phyloP scores from a whole-genome alignment of 1,140 invertebrate genomes.

The Sipha flava region DNA sequence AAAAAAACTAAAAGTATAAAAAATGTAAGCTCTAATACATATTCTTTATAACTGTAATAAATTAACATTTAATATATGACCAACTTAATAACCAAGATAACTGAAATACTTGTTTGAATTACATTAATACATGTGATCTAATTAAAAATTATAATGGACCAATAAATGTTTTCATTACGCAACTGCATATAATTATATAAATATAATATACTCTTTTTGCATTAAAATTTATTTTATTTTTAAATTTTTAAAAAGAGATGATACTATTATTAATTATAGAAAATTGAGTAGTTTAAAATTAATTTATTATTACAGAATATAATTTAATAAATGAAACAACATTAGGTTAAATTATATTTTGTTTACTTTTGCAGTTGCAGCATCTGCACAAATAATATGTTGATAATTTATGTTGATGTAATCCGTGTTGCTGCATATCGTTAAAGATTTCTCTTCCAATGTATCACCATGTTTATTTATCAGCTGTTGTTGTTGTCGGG shows the following conservation, averaged over 20 bases:
- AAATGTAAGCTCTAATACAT: not conserved
- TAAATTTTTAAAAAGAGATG: not conserved
- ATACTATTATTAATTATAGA: not conserved
- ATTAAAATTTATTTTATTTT: not conserved
- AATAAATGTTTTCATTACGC: not conserved
- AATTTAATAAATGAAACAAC: not conserved
- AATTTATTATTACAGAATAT: not conserved
- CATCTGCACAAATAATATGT: slow-evolving; percentile 88
- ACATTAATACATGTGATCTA: too few relatives aligned
- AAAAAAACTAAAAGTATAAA: not conserved
- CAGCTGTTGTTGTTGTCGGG: slow-evolving; percentile 71
- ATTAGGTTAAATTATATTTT: not conserved
- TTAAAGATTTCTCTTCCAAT: slow-evolving; percentile 90
- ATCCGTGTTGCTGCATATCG: slow-evolving; percentile 96
- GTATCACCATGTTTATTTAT: slow-evolving; percentile 69
- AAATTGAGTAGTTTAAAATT: not conserved
- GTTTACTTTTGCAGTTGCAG: slow-evolving; percentile 80
- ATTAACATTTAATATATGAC: not conserved
- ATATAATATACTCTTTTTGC: not conserved
- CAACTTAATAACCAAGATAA: not conserved
- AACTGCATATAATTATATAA: too few relatives aligned
- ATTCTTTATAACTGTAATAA: not conserved
- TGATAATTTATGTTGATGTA: slow-evolving; percentile 99
- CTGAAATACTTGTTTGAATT: too few relatives aligned
- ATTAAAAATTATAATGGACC: not conserved